Evolutionary conservation across 2,113 vertebrate species (phyloP), one percentile per base, ranked within the genome.

Genomic region (Muntiacus muntjak): DNA sequence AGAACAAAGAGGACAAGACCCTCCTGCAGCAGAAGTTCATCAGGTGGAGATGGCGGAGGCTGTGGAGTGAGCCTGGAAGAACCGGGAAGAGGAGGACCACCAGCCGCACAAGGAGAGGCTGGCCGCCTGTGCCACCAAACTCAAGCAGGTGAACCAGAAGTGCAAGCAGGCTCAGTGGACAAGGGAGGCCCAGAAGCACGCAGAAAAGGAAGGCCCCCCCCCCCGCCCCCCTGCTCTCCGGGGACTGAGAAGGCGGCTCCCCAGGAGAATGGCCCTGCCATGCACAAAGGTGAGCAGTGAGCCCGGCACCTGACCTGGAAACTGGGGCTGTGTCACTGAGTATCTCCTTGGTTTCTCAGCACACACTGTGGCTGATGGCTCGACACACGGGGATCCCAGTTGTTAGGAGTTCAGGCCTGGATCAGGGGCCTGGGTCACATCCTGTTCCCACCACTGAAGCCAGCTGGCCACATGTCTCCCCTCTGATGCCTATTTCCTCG

Each of bases 71-170:
- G 99, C 99, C 9, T 99, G 99, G 17, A 99, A 98, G 62, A 99
- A 99, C 6, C 98, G 99, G 1, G 99, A 99, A 74, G 99, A 99
- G 95, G 99, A 99, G 96, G 99, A 99, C 97, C 98, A 99, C 99
- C 99, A 43, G 0, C 99, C 99, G 12, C 99, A 99, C 0, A 99
- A 99, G 89, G 99, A 99, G 97, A 98, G 99, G 5, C 98, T 99
- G 97, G 99, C 99, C 1, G 99, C 99, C 60, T 99, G 99, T 0
- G 99, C 99, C 2, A 99, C 99, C 94, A 99, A 99, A 89, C 99
- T 99, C 33, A 99, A 99, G 55, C 99, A 99, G 84, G 99, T 99
- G 89, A 99, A 99, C 94, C 99, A 99, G 98, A 99, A 99, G 10
- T 99, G 99, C 47, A 99, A 99, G 98, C 99, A 99, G 97, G 98